Evolutionary conservation across 2,797 vertebrate genomes (phyloP).

Genomic region (Carapus acus): DNA sequence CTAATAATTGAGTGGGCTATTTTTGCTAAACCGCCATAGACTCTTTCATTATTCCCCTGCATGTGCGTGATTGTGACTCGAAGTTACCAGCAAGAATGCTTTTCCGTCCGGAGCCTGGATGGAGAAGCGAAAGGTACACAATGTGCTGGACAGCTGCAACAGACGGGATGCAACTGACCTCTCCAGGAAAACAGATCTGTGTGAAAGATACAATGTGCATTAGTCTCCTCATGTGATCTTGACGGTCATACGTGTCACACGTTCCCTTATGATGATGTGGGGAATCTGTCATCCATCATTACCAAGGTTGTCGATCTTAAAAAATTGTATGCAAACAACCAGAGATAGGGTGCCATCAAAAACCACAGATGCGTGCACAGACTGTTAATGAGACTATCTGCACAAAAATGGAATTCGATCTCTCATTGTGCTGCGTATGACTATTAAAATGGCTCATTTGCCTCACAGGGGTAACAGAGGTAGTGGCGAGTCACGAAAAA

Average conservation of each 20-base stretch:
- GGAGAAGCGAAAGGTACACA: slow-evolving; percentile 86
- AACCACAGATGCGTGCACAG: no score
- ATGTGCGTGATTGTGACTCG: background rate
- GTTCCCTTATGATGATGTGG: no score
- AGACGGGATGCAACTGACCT: slow-evolving; percentile 76
- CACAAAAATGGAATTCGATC: slow-evolving; percentile 1
- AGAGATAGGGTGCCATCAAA: no score
- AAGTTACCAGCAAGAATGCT: slow-evolving; percentile 82
- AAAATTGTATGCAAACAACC: no score
- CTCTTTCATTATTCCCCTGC: background rate
- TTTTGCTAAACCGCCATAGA: slow-evolving; percentile 12
- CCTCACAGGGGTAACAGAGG: no score
- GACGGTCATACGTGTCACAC: no score
- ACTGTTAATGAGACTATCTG: no score
- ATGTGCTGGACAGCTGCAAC: slow-evolving; percentile 75
- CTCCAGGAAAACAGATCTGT: slow-evolving; percentile 83
- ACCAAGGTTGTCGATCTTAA: no score
- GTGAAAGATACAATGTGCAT: slow-evolving; percentile 29
- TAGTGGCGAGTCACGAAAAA: no score
- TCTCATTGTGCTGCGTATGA: background rate
- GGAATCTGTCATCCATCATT: no score
- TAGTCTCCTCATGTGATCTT: slow-evolving; percentile 13
- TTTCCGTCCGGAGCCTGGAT: slow-evolving; percentile 83
- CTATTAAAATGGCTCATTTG: no score
- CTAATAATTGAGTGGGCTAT: slow-evolving; percentile 12